Evolutionary conservation across 2,113 vertebrate species (phyloP).

Genomic region (Scartelaos histophorus): DNA sequence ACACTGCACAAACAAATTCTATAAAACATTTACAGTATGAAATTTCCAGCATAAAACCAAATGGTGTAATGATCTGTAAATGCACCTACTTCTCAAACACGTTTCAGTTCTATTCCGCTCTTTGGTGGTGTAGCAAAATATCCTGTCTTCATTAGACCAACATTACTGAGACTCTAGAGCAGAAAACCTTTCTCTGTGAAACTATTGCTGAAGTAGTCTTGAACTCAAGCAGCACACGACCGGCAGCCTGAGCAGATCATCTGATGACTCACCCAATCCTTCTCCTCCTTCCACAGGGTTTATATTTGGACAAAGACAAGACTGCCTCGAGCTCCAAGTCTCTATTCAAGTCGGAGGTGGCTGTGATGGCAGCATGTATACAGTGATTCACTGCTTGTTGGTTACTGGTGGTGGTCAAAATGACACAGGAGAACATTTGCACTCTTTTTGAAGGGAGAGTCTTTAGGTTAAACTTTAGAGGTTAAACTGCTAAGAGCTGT

Average conservation of each 20-base stretch:
- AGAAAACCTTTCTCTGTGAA: neutral
- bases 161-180: neutral
- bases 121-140: neutral
- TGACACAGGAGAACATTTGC: neutral
- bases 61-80: neutral
- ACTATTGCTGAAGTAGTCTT: conserved; percentile 9
- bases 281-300: conserved; percentile 32
- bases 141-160: neutral
- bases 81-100: neutral
- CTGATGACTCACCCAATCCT: conserved; percentile 51
- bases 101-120: neutral
- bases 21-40: neutral
- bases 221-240: conserved; percentile 36
- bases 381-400: conserved; percentile 45
- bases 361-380: conserved; percentile 44
- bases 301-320: conserved; percentile 48
- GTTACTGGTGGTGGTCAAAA: conserved; percentile 2
- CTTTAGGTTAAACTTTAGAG: neutral
- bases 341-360: conserved; percentile 50
- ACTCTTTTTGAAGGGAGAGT: neutral
- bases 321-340: conserved; percentile 33
- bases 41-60: neutral
- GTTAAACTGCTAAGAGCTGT: neutral
- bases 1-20: too few relatives aligned
- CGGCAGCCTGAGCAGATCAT: conserved; percentile 36